Conservation (phyloP, 2,888 invertebrate species). For the Calephelis perditalis region DNA sequence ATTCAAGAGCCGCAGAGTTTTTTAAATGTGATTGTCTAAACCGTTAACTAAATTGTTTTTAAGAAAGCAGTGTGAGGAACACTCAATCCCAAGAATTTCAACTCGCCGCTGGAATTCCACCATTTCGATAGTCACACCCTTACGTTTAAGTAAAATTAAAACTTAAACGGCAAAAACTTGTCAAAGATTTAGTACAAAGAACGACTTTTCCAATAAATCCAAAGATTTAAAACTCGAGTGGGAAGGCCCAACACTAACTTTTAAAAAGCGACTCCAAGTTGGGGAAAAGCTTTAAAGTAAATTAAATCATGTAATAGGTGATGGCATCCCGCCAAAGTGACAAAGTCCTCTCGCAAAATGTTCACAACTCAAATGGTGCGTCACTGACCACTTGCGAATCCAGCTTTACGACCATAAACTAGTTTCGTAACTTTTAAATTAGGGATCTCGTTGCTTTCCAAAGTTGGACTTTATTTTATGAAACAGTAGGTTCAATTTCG, state of each 20-base stretch:
- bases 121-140: too few relatives aligned
- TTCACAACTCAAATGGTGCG: slow-evolving; percentile 11
- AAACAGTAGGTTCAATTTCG: not conserved
- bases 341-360: slow-evolving; percentile 12
- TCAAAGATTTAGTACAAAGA: not conserved
- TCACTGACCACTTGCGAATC: slow-evolving; percentile 11
- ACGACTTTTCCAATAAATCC: slow-evolving; percentile 10
- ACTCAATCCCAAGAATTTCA: too few relatives aligned
- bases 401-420: slow-evolving; percentile 4
- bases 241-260: slow-evolving; percentile 1
- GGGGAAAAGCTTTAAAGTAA: slow-evolving; percentile 10
- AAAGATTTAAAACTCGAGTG: slow-evolving; percentile 8
- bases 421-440: slow-evolving; percentile 11
- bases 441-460: slow-evolving; percentile 3
- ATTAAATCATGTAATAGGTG: slow-evolving; percentile 13
- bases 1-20: too few relatives aligned
- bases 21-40: too few relatives aligned
- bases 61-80: too few relatives aligned
- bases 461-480: not conserved
- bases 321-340: slow-evolving; percentile 13
- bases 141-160: too few relatives aligned
- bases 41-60: too few relatives aligned
- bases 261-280: slow-evolving; percentile 9
- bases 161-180: not conserved
- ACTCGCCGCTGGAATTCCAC: too few relatives aligned